Conservation (phyloP, 2,888 invertebrate species). For the Gasteruption jaculator region DNA sequence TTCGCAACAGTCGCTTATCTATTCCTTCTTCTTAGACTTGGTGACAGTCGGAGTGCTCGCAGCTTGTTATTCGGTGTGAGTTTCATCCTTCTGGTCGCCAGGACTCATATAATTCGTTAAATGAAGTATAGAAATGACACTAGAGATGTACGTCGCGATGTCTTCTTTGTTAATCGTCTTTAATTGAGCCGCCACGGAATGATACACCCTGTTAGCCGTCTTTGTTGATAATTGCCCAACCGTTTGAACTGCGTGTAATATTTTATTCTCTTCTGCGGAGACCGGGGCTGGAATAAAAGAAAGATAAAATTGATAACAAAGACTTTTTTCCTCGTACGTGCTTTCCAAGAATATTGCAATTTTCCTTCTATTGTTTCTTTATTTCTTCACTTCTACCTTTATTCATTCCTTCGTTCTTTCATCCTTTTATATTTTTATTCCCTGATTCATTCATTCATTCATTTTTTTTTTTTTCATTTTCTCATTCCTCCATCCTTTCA, state of each 20-base stretch:
- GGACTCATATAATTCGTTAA: conserved; percentile 39
- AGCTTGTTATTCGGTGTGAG: conserved; percentile 15
- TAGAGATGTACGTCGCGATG: conserved; percentile 40
- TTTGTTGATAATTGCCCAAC: conserved; percentile 70
- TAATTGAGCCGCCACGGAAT: conserved; percentile 64
- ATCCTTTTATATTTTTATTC: too few species aligned
- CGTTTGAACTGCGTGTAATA: conserved; percentile 69
- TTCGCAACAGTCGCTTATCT: too few species aligned
- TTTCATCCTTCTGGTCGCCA: too few species aligned
- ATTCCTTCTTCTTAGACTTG: conserved; percentile 18
- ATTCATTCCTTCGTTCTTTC: too few species aligned
- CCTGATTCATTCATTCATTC: too few species aligned
- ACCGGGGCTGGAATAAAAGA: conserved; percentile 57
- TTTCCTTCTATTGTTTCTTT: too few species aligned
- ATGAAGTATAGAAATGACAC: conserved; percentile 45
- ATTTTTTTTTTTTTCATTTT: too few species aligned
- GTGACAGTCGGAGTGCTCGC: conserved; percentile 16
- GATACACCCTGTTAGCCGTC: conserved; percentile 69
- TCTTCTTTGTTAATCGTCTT: conserved; percentile 51
- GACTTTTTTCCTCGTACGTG: too few species aligned
- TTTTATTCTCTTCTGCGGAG: conserved; percentile 63
- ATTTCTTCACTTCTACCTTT: too few species aligned
- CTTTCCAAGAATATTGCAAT: too few species aligned
- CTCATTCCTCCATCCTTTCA: too few species aligned
- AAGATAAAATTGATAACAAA: background rate